These are phyloP conservation scores for Heliconius congener DNA, from an alignment of 1,140 invertebrate species.

Conservation along the genomic window DNA sequence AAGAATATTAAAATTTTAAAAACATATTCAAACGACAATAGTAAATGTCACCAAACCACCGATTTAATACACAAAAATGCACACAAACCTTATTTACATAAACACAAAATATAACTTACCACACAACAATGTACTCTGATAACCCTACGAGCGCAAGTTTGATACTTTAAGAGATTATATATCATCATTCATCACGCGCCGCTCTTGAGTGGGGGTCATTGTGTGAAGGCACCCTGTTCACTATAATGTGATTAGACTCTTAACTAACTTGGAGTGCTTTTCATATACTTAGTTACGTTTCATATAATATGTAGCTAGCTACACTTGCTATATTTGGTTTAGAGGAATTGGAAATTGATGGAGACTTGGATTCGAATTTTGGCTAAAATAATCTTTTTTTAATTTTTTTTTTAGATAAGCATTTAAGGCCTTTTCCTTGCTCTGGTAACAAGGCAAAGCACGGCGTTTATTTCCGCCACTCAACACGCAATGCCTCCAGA, in stretches of 20 bases:
- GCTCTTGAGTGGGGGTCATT: slow-evolving; percentile 25
- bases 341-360: neutral
- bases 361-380: neutral
- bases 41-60: neutral
- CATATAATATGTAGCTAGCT: neutral
- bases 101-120: neutral
- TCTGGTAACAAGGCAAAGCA: too few relatives aligned
- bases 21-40: too few relatives aligned
- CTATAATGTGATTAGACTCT: slow-evolving; percentile 27
- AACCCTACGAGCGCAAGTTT: slow-evolving; percentile 1
- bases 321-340: neutral
- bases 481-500: too few relatives aligned
- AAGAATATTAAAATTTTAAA: too few relatives aligned
- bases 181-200: slow-evolving; percentile 31
- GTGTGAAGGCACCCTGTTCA: slow-evolving; percentile 29
- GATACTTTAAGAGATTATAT: slow-evolving; percentile 25
- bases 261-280: slow-evolving; percentile 18
- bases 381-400: too few relatives aligned
- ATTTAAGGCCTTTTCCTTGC: too few relatives aligned
- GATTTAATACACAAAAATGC: neutral
- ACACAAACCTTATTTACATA: neutral
- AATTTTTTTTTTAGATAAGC: too few relatives aligned
- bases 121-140: neutral
- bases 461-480: too few relatives aligned
- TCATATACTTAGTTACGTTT: slow-evolving; percentile 17